Conservation (phyloP, 2,888 invertebrate species). For the Eupithecia inturbata region DNA sequence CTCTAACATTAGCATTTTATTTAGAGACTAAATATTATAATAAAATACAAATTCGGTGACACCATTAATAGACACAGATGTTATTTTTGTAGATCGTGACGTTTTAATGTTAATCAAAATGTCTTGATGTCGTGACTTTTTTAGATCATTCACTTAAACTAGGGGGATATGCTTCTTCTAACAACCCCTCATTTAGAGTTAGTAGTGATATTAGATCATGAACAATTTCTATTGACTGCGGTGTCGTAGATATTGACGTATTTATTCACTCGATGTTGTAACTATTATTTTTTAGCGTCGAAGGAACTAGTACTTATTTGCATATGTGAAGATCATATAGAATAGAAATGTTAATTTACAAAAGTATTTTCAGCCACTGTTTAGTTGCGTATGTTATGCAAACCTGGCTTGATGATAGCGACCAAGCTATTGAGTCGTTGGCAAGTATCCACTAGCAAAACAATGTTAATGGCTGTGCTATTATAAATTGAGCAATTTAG, state of each 20-base stretch:
- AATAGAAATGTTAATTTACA: constrained; percentile 58
- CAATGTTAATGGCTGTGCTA: constrained; percentile 75
- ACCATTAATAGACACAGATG: constrained; percentile 19
- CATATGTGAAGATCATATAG: constrained; percentile 53
- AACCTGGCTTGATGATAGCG: constrained; percentile 42
- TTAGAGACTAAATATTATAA: constrained; percentile 41
- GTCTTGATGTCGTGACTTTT: constrained; percentile 71
- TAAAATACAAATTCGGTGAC: constrained; percentile 23
- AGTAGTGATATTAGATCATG: constrained; percentile 56
- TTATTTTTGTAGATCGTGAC: constrained; percentile 55
- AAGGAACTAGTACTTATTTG: constrained; percentile 53
- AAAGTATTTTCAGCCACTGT: constrained; percentile 67
- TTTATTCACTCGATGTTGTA: constrained; percentile 48
- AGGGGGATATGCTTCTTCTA: constrained; percentile 42
- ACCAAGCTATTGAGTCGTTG: constrained; percentile 52
- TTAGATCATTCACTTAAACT: constrained; percentile 51
- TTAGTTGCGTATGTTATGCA: constrained; percentile 56
- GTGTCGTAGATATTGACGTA: constrained; percentile 45
- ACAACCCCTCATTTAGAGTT: constrained; percentile 50
- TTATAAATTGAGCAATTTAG: constrained; percentile 55
- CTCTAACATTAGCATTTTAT: constrained; percentile 64
- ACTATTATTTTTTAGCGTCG: constrained; percentile 47
- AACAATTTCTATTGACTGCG: constrained; percentile 25
- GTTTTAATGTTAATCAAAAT: constrained; percentile 50
- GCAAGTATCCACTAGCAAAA: constrained; percentile 60